phyloP scores from a whole-genome alignment of 2,888 invertebrate species.

The Polymixis flavicincta region DNA sequence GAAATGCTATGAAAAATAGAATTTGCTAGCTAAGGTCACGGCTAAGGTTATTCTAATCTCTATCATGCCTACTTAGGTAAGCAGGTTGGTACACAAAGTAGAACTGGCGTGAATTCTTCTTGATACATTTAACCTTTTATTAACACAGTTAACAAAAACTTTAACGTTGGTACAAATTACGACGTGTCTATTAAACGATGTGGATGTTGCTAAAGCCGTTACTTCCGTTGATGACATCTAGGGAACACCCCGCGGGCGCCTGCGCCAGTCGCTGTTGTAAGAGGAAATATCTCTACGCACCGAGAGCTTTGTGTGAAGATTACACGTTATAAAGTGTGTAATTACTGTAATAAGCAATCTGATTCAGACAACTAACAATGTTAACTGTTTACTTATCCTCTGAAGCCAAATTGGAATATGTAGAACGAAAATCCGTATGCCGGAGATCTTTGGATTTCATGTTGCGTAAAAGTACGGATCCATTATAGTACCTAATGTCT shows the following conservation, averaged over 20 bases:
- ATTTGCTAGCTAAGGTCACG: not conserved
- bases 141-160: not conserved
- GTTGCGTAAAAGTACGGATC: not conserved
- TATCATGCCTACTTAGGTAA: not conserved
- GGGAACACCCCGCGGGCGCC: constrained; percentile 24
- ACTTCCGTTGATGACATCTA: constrained; percentile 67
- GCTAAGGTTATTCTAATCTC: not conserved
- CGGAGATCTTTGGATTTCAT: not conserved
- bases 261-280: constrained; percentile 36
- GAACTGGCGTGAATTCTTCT: not conserved
- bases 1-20: not conserved
- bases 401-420: not conserved
- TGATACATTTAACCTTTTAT: not conserved
- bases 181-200: constrained; percentile 1
- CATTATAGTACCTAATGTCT: not conserved
- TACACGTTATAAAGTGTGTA: constrained; percentile 18
- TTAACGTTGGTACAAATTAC: constrained; percentile 8
- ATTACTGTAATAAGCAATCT: constrained; percentile 5
- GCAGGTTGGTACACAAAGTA: not conserved
- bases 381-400: not conserved
- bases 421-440: not conserved
- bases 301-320: constrained; percentile 17
- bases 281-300: constrained; percentile 58
- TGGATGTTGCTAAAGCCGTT: constrained; percentile 52
- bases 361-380: constrained; percentile 12